A percentile compares a stretch with the other conserved stretches of the same genome.
phyloP scores from a whole-genome alignment of 2,888 invertebrate genomes.

The Lasioglossum zephyrum region DNA sequence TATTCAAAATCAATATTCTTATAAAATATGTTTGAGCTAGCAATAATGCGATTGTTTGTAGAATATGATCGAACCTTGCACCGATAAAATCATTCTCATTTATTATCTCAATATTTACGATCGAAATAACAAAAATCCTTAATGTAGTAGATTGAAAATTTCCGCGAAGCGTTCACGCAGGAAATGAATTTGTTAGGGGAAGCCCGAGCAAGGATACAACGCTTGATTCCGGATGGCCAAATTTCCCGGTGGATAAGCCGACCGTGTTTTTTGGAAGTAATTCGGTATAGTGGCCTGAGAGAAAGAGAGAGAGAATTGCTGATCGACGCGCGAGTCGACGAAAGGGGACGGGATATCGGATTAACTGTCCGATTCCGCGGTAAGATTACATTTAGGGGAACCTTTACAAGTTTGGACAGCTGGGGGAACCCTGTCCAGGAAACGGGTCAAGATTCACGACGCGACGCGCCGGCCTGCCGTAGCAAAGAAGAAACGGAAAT shows the following conservation, averaged over 20 bases:
- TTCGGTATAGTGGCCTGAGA: constrained; percentile 5
- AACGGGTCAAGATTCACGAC: constrained; percentile 32
- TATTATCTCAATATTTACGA: no score
- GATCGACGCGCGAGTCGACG: constrained; percentile 25
- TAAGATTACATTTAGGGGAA: constrained; percentile 28
- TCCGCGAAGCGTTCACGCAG: background rate
- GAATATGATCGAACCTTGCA: no score
- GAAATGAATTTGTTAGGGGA: background rate
- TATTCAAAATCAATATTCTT: no score
- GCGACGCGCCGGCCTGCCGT: constrained; percentile 7
- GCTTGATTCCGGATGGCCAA: background rate
- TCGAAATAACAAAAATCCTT: no score
- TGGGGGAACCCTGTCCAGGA: constrained; percentile 10
- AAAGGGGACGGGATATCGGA: constrained; percentile 27
- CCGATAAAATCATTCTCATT: no score
- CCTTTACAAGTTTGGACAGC: constrained; percentile 30
- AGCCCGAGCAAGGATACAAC: background rate
- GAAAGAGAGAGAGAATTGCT: background rate
- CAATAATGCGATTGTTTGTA: no score
- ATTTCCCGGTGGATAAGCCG: background rate
- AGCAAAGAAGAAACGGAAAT: constrained; percentile 19
- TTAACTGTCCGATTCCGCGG: constrained; percentile 34
- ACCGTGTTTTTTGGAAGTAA: background rate
- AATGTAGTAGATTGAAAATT: background rate
- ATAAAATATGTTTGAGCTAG: no score